Percentiles rank a stretch among this genome's conserved stretches.
Conservation (phyloP, 2,113 vertebrate species). For the Bujurquina vittata region DNA sequence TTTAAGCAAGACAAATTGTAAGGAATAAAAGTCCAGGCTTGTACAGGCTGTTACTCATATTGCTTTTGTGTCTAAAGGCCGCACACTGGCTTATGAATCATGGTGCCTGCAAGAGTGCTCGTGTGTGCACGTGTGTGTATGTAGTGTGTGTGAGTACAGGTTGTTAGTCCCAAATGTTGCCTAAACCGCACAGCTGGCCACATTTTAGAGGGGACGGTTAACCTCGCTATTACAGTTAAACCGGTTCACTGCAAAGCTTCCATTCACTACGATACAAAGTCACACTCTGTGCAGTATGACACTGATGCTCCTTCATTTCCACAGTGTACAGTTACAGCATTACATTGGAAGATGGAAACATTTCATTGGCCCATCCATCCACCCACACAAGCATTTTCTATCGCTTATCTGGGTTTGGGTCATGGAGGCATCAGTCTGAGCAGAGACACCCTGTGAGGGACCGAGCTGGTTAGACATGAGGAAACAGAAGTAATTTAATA, state of each 20-base stretch:
- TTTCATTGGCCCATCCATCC: not conserved
- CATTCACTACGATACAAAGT: not conserved
- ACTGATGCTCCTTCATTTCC: too few relatives aligned
- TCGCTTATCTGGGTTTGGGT: too few relatives aligned
- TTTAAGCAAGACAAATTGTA: conserved; percentile 84
- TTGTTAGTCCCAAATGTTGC: conserved; percentile 46
- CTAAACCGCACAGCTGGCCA: conserved; percentile 44
- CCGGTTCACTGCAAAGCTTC: conserved; percentile 1
- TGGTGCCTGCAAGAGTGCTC: conserved; percentile 42
- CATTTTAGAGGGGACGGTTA: conserved; percentile 48
- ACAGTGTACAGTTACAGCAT: not conserved
- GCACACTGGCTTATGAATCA: conserved; percentile 77
- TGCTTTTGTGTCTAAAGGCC: conserved; percentile 75
- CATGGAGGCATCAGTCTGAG: not conserved
- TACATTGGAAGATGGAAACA: too few relatives aligned
- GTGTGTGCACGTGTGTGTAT: conserved; percentile 23
- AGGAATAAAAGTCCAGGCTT: conserved; percentile 78
- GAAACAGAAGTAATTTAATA: not conserved
- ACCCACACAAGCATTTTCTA: not conserved
- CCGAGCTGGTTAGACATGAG: not conserved
- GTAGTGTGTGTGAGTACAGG: conserved; percentile 26
- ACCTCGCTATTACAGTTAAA: not conserved
- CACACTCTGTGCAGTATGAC: not conserved
- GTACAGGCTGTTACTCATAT: conserved; percentile 74
- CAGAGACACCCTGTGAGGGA: not conserved